Conservation (phyloP, 1,140 invertebrate species). For the Drosophila repleta region DNA sequence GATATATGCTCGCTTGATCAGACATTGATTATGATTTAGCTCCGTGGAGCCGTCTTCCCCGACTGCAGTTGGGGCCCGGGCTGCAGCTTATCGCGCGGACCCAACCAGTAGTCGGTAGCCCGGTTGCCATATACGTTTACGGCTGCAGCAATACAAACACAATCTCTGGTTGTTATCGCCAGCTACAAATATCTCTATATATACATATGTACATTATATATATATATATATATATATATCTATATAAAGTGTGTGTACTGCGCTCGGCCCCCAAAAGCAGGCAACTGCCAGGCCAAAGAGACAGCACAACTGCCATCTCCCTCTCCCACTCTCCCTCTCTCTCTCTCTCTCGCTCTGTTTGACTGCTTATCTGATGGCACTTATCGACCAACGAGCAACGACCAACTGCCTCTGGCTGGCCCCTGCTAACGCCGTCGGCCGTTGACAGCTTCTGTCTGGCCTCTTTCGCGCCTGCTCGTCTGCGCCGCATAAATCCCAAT, state of each 20-base stretch:
- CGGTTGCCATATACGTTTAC: constrained; percentile 15
- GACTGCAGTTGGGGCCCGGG: constrained; percentile 7
- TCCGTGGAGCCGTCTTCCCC: constrained; percentile 15
- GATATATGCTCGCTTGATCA: constrained; percentile 44
- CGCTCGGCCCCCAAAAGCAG: constrained; percentile 51
- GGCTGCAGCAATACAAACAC: constrained; percentile 35
- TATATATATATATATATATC: neutral
- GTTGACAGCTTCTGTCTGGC: constrained; percentile 3
- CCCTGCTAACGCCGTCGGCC: neutral
- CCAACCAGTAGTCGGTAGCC: constrained; percentile 30
- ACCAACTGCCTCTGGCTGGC: constrained; percentile 17
- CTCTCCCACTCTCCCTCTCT: constrained; percentile 24
- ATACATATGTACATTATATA: neutral
- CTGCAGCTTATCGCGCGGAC: constrained; percentile 36
- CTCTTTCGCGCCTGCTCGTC: constrained; percentile 15
- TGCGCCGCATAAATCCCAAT: neutral
- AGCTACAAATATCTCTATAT: constrained; percentile 9
- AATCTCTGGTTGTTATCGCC: constrained; percentile 52
- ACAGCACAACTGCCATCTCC: constrained; percentile 27
- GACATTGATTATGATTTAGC: constrained; percentile 41
- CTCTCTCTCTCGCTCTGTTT: constrained; percentile 6
- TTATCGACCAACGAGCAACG: constrained; percentile 15
- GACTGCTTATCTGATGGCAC: constrained; percentile 17
- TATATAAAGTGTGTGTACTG: neutral
- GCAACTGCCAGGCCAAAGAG: constrained; percentile 23